These are phyloP conservation scores for Apamea sordens DNA, from an alignment of 2,888 invertebrate species.

Conservation along the genomic window DNA sequence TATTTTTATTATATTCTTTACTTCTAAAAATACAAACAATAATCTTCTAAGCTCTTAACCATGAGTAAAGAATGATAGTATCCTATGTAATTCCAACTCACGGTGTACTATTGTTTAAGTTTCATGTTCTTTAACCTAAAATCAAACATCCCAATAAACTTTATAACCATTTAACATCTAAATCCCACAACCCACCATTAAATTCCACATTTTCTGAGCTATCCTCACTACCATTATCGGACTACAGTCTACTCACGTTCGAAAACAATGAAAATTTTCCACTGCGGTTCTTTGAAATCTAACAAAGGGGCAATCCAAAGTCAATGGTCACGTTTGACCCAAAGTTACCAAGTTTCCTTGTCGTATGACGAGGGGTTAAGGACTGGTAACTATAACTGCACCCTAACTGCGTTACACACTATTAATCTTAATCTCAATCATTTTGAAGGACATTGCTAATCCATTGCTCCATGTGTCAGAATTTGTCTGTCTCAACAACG, in stretches of 20 bases:
- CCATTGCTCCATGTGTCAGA: too few relatives aligned
- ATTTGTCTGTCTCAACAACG: neutral
- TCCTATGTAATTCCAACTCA: too few relatives aligned
- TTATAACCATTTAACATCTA: neutral
- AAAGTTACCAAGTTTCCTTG: conserved; percentile 42
- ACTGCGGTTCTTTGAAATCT: conserved; percentile 42
- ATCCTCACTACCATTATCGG: conserved; percentile 17
- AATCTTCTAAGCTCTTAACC: neutral
- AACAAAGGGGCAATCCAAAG: conserved; percentile 55
- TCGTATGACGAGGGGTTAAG: conserved; percentile 4
- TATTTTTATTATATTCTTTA: neutral
- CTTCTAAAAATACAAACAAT: neutral
- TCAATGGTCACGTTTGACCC: conserved; percentile 57
- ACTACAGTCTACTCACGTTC: conserved; percentile 59
- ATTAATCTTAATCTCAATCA: too few relatives aligned
- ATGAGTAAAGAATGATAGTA: neutral
- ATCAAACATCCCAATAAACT: neutral
- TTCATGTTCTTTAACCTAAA: neutral
- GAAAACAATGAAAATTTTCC: conserved; percentile 66
- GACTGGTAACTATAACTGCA: neutral
- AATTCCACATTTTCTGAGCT: conserved; percentile 8
- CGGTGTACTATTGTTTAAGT: neutral
- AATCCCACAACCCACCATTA: neutral
- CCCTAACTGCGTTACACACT: neutral
- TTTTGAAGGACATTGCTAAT: neutral